Base-by-base conservation (phyloP, 2,888 invertebrate genomes). In the Sisyra nigra region DNA sequence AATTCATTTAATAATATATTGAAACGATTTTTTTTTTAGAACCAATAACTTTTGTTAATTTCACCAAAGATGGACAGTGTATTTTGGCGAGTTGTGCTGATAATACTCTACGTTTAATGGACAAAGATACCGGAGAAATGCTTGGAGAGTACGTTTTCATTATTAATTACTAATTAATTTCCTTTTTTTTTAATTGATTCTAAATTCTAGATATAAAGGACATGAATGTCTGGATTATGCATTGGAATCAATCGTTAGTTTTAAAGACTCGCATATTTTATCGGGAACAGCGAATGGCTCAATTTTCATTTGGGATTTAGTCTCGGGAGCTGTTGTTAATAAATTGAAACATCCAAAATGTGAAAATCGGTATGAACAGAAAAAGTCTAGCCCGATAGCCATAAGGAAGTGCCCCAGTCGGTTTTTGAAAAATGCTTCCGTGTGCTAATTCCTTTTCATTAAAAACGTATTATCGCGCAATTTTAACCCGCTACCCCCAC, bases 1-100 rank as follows among this genome's bases (percentile, higher is more conserved):
- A 17, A 14, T 30, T 18, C 11, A 3, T n/a, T 3, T 11, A 9
- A 10, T 24, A 18, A 19, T 5, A 38, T 38, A n/a, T 38, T 38
- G 3, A 18, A 38, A 17, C 11, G 13, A 13, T 47, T 53, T 45
- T 43, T 9, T 29, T 49, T 53, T 44, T 52, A 76, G 82, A 78
- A 48, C 69, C 93, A 2, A 71, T 94, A 2, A 89, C 89, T 0
- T 84, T 77, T 55, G 81, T 85, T 1, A 77, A 72, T 47, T 74
- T 94, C 51, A 93, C 94, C 0, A 76, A 83, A 51, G 98, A 99
- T 60, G 87, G 86, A 1, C 94, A 96, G 55, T 97, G 97, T 57
- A 69, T 87, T 46, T 67, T 99, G 13, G 72, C 80, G 1, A 85
- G 89, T 51, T 85, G 89, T 51, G 74, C 86, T 5, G 91, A 94